Base-by-base conservation (phyloP, 2,113 vertebrate species). In the Phylloscopus trochilus region DNA sequence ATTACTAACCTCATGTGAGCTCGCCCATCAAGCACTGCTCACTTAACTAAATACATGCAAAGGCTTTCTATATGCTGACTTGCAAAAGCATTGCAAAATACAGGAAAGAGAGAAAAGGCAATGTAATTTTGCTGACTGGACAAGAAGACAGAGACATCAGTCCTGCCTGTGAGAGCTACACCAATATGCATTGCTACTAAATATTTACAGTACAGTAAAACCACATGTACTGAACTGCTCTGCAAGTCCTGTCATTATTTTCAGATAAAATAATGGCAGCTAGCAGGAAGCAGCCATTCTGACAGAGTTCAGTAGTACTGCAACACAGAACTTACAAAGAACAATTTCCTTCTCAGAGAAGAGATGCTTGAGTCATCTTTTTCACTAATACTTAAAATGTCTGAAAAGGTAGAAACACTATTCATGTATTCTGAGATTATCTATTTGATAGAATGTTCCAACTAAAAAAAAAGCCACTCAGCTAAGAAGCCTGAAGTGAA, bases 81-180 rank as follows among this genome's bases (percentile, higher is more conserved):
- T 87, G 79, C 63, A 75, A 73, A 95, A 94, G 69, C 69, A 77
- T 86, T 90, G 91, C 70, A 89, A 95, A 97, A 96, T 73, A 94
- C 89, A 93, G 95, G 92, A 94, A 96, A 85, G 74, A 93, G 91
- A 77, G 47, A 51, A 97, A 96, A 97, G 92, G 87, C 62, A 72
- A 83, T 47, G 56, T 15, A 87, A 83, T 89, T 96, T 95, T 90
- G 87, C 95, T 95, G 81, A 94, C 73, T 74, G 73, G 47, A 64
- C 83, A 80, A 80, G 80, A 92, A 95, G 81, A 81, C 68, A 87
- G 44, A 83, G 20, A 51, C 33, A 74, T 53, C 89, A 90, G 72
- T 68, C 77, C 69, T 55, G 58, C 73, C 41, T 17, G 3, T 37
- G 59, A 84, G 55, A 72, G 49, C 41, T 53, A 63, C 21, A 20